phyloP scores from a whole-genome alignment of 1,140 invertebrate species.

The Pachypsylla venusta region DNA sequence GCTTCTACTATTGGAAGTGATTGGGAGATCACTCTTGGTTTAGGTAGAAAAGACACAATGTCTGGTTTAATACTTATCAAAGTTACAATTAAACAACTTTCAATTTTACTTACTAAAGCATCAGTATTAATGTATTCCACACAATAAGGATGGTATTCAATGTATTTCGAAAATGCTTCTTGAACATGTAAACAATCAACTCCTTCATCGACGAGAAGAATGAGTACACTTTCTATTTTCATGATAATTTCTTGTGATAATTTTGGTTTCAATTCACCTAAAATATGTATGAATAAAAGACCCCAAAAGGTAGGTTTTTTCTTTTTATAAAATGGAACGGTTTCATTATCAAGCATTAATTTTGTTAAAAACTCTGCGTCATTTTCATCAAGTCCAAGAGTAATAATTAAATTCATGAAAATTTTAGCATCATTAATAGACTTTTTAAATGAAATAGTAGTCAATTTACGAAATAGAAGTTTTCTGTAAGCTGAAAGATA shows the following conservation, averaged over 20 bases:
- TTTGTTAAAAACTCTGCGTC: background rate
- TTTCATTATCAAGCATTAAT: background rate
- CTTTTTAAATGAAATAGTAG: no score
- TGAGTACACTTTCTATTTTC: background rate
- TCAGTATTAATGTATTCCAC: background rate
- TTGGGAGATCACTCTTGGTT: background rate
- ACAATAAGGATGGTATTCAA: background rate
- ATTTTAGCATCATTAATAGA: no score
- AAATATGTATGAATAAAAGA: background rate
- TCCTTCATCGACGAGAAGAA: background rate
- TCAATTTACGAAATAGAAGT: background rate
- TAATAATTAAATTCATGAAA: background rate
- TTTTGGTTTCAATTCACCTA: slow-evolving; percentile 2
- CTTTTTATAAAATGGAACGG: slow-evolving; percentile 1
- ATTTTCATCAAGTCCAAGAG: background rate
- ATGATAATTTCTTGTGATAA: background rate
- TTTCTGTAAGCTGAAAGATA: background rate
- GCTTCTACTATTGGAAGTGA: background rate
- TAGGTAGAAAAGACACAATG: background rate
- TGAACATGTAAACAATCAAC: background rate
- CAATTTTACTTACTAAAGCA: background rate
- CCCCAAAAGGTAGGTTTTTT: slow-evolving; percentile 5
- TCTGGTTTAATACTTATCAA: background rate
- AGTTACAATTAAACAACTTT: background rate
- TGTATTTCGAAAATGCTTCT: background rate